Percentiles rank a stretch among this genome's conserved stretches.
Conservation (phyloP, 2,113 vertebrate genomes). For the Pardalotus punctatus region DNA sequence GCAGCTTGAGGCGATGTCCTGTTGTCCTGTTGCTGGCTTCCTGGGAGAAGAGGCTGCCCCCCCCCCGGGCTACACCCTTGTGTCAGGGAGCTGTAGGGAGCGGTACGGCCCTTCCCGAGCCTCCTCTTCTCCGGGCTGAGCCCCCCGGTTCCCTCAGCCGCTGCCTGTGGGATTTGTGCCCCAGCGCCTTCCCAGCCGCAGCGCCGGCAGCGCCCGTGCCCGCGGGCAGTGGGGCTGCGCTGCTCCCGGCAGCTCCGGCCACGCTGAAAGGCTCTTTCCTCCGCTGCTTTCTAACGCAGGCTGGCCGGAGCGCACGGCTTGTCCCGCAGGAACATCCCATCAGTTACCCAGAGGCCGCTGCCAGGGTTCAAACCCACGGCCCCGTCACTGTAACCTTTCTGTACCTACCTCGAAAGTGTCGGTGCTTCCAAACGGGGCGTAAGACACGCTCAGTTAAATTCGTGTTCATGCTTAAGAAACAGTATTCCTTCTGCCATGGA, state of each 20-base stretch:
- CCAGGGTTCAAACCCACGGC: rapidly evolving
- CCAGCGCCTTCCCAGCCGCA: neutral
- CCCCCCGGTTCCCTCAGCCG: neutral
- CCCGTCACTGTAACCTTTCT: too few species aligned
- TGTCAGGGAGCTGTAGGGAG: neutral
- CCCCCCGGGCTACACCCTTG: rapidly evolving
- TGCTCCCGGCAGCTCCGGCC: neutral
- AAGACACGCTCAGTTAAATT: neutral
- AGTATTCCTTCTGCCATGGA: neutral
- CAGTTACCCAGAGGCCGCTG: neutral
- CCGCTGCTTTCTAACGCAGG: rapidly evolving
- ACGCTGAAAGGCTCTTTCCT: rapidly evolving
- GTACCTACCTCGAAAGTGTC: rapidly evolving
- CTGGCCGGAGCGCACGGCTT: too few species aligned
- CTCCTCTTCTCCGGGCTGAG: neutral
- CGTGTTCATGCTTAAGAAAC: neutral
- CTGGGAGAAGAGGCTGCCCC: too few species aligned
- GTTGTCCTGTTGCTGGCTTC: neutral
- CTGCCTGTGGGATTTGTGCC: too few species aligned
- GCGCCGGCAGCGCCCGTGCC: neutral
- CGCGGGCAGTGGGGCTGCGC: rapidly evolving
- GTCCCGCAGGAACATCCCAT: rapidly evolving
- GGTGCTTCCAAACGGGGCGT: rapidly evolving
- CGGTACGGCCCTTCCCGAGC: rapidly evolving
- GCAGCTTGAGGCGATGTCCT: too few species aligned